Conservation (phyloP, 2,113 vertebrate genomes). For the rabbit (Oryctolagus cuniculus) region mOryCun1.1 NC_091434.1:139643501-139644000, state of each 20-base stretch:
- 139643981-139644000: constrained; percentile 70
- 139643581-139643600: constrained; percentile 24
- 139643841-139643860: not conserved
- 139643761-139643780: not conserved
- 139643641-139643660: constrained; percentile 55
- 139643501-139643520: constrained; percentile 31
- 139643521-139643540: constrained; percentile 7
- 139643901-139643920: constrained; percentile 42
- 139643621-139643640: not conserved
- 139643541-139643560: not conserved
- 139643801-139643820: constrained; percentile 1
- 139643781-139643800: not conserved
- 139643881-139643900: not conserved
- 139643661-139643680: not conserved
- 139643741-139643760: not conserved
- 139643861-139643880: not conserved
- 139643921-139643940: constrained; percentile 41
- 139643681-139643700: not conserved
- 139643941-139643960: constrained; percentile 7
- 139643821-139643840: constrained; percentile 33
- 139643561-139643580: constrained; percentile 29
- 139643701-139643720: not conserved
- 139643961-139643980: constrained; percentile 61
- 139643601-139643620: constrained; percentile 30
- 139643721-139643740: not conserved